Evolutionary conservation across 2,113 vertebrate species (phyloP).

Genomic region (Potamarius usumacintae): DNA sequence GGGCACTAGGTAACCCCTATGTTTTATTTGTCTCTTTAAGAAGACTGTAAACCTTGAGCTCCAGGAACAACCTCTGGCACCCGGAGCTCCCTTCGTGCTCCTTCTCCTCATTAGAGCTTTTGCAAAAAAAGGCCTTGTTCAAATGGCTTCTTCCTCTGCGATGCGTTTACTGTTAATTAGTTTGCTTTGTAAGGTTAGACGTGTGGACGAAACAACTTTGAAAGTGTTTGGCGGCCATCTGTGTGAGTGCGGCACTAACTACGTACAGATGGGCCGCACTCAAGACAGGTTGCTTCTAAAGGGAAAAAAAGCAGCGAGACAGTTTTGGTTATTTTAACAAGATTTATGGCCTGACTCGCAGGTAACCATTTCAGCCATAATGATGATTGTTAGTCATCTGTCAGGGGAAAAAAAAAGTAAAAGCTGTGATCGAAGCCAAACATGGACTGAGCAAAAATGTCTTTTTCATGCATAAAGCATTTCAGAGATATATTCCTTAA

Average conservation of each 20-base stretch:
- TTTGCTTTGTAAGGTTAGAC: conserved; percentile 95
- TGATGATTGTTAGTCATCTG: conserved; percentile 90
- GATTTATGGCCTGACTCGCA: conserved; percentile 92
- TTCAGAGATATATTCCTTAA: conserved; percentile 51
- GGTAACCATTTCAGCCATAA: conserved; percentile 89
- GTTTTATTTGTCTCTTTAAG: conserved; percentile 73
- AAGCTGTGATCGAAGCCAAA: conserved; percentile 71
- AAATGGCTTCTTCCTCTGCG: conserved; percentile 84
- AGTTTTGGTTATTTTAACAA: conserved; percentile 97
- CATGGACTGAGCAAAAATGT: conserved; percentile 45
- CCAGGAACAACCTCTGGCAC: conserved; percentile 58
- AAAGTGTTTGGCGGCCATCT: conserved; percentile 89
- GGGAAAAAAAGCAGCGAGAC: conserved; percentile 73
- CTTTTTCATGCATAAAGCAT: conserved; percentile 46
- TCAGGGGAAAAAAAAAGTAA: conserved; percentile 70
- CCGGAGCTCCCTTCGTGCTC: conserved; percentile 42
- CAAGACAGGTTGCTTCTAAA: conserved; percentile 94
- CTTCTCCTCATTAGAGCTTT: conserved; percentile 78
- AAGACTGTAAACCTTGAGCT: conserved; percentile 71
- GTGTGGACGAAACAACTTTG: conserved; percentile 89
- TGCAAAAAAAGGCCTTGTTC: conserved; percentile 78
- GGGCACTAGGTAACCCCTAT: conserved; percentile 65
- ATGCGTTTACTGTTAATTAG: conserved; percentile 85
- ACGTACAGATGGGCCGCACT: conserved; percentile 94
- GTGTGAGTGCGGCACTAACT: conserved; percentile 90